Evolutionary conservation across 2,888 invertebrate species (phyloP).

Genomic region (Ochropleura leucogaster): DNA sequence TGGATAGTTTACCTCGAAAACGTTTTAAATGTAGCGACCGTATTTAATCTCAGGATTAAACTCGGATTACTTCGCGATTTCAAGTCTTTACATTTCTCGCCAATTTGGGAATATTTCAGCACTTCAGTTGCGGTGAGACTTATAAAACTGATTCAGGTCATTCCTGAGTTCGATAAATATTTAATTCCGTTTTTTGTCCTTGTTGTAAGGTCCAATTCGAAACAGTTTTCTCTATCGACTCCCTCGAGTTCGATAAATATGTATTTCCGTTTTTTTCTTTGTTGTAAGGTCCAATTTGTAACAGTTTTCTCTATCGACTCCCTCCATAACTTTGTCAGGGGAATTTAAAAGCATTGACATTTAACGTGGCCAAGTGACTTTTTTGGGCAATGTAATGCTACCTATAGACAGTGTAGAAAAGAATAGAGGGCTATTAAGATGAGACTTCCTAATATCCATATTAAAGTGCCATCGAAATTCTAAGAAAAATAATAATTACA

Average conservation of each 20-base stretch:
- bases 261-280: background rate
- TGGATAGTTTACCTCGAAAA: slow-evolving; percentile 51
- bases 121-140: slow-evolving; percentile 30
- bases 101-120: slow-evolving; percentile 27
- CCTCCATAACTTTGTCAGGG: background rate
- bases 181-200: background rate
- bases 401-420: background rate
- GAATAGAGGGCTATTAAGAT: background rate
- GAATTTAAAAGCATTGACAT: background rate
- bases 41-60: slow-evolving; percentile 43
- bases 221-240: background rate
- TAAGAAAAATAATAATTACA: background rate
- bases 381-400: background rate
- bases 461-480: background rate
- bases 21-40: slow-evolving; percentile 46
- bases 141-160: slow-evolving; percentile 21
- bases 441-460: background rate
- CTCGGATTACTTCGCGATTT: slow-evolving; percentile 33
- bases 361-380: background rate
- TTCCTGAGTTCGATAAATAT: slow-evolving; percentile 15
- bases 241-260: slow-evolving; percentile 5
- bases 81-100: slow-evolving; percentile 19
- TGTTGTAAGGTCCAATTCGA: background rate
- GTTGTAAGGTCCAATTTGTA: background rate
- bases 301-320: background rate